Percentiles rank a stretch among this genome's conserved stretches.
phyloP scores from a whole-genome alignment of 2,888 invertebrate species.

The Diogma glabrata region DNA sequence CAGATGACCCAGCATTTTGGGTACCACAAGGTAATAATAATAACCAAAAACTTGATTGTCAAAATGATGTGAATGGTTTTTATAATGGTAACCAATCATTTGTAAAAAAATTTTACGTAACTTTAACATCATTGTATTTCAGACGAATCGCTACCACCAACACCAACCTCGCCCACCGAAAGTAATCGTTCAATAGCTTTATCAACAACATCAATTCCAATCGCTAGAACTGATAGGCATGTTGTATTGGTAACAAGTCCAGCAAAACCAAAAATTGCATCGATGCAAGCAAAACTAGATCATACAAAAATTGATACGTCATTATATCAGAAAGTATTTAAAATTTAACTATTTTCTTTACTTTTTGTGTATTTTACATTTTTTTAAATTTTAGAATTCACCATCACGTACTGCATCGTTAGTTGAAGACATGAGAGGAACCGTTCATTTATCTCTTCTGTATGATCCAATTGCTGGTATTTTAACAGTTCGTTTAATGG shows the following conservation, averaged over 20 bases:
- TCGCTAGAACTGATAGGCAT: conserved; percentile 41
- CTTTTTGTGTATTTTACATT: background rate
- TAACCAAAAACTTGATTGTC: conserved; percentile 19
- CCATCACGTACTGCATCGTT: conserved; percentile 24
- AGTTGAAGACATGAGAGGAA: conserved; percentile 45
- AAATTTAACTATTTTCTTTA: background rate
- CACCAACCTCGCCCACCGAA: conserved; percentile 37
- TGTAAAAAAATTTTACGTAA: background rate
- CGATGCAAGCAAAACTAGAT: conserved; percentile 54
- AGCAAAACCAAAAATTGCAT: conserved; percentile 38
- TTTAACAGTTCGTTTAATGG: conserved; percentile 49
- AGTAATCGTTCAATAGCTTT: conserved; percentile 35
- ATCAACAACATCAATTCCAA: conserved; percentile 34
- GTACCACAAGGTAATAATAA: conserved; percentile 28
- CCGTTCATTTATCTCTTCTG: conserved; percentile 46
- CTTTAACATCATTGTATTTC: background rate
- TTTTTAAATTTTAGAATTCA: conserved; percentile 27
- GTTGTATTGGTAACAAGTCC: conserved; percentile 42
- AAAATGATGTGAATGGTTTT: conserved; percentile 20
- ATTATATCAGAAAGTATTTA: conserved; percentile 43
- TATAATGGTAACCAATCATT: conserved; percentile 18
- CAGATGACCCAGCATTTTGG: conserved; percentile 39
- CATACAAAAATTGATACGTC: conserved; percentile 49
- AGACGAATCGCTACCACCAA: conserved; percentile 37
- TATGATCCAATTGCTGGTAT: conserved; percentile 52